These are phyloP conservation scores for Notarius quadriscutis DNA, from an alignment of 2,113 vertebrate genomes.

Conservation along the genomic window DNA sequence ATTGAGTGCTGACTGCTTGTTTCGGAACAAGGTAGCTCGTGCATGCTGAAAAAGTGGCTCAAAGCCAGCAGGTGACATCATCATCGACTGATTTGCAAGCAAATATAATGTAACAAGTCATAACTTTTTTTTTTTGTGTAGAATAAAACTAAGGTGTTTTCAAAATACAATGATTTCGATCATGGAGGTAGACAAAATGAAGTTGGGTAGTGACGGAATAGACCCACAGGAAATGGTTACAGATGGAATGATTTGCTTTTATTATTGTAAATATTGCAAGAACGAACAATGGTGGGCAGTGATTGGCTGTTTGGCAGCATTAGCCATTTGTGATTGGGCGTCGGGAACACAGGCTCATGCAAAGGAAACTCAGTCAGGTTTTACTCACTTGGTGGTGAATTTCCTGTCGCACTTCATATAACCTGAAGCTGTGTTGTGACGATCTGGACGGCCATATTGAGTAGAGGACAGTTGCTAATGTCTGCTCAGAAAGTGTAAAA, in stretches of 20 bases:
- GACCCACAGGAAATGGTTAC: neutral
- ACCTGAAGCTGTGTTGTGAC: neutral
- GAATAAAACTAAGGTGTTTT: neutral
- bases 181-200: neutral
- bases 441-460: neutral
- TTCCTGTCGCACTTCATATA: neutral
- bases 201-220: neutral
- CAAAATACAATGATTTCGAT: neutral
- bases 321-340: neutral
- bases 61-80: neutral
- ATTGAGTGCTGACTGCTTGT: neutral
- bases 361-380: neutral
- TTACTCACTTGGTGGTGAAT: neutral
- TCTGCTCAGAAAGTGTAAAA: neutral
- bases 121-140: neutral
- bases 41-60: neutral
- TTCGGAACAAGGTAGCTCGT: neutral
- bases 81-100: neutral
- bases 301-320: no score
- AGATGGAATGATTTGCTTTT: neutral
- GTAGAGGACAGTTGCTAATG: neutral
- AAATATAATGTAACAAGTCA: no score
- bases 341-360: neutral
- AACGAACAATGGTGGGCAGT: neutral
- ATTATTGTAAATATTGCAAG: neutral